Conservation (phyloP, 2,797 vertebrate genomes). For the Peromyscus aztecus region DNA sequence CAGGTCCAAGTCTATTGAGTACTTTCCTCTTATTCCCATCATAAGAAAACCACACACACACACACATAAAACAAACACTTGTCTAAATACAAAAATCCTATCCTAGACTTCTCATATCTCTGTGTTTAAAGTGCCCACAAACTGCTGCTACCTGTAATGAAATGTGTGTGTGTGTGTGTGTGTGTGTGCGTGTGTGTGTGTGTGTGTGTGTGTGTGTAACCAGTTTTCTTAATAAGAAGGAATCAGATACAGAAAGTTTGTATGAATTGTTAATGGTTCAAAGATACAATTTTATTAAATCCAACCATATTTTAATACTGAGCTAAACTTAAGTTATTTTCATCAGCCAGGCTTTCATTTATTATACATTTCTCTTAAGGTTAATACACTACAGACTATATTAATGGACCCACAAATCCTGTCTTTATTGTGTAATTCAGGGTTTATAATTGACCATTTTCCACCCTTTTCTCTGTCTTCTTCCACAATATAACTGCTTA, state of each 20-base stretch:
- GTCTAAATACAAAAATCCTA: conserved; percentile 82
- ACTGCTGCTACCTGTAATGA: conserved; percentile 67
- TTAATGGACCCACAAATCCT: background rate
- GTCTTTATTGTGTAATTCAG: conserved; percentile 16
- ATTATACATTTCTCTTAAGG: conserved; percentile 16
- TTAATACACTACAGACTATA: background rate
- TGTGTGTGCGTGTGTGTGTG: conserved; percentile 17
- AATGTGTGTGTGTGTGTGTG: background rate
- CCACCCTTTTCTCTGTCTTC: background rate
- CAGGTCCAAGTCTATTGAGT: conserved; percentile 88
- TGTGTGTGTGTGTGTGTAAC: background rate
- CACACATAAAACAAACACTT: conserved; percentile 80
- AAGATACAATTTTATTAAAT: conserved; percentile 71
- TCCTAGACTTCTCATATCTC: conserved; percentile 76
- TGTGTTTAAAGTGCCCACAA: conserved; percentile 72
- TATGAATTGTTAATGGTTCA: conserved; percentile 32
- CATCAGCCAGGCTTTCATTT: conserved; percentile 60
- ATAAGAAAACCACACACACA: conserved; percentile 35
- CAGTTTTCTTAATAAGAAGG: conserved; percentile 11
- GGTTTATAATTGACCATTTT: conserved; percentile 13
- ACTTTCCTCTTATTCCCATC: conserved; percentile 75
- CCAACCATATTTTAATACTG: conserved; percentile 38
- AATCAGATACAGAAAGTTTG: conserved; percentile 30
- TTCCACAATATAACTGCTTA: conserved; percentile 9
- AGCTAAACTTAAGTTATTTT: conserved; percentile 42